A percentile compares a stretch with the other conserved stretches of the same genome.
These are phyloP conservation scores for Patiria pectinifera DNA, from an alignment of 53 echinoderm and acorn worm species.

Conservation along the genomic window DNA sequence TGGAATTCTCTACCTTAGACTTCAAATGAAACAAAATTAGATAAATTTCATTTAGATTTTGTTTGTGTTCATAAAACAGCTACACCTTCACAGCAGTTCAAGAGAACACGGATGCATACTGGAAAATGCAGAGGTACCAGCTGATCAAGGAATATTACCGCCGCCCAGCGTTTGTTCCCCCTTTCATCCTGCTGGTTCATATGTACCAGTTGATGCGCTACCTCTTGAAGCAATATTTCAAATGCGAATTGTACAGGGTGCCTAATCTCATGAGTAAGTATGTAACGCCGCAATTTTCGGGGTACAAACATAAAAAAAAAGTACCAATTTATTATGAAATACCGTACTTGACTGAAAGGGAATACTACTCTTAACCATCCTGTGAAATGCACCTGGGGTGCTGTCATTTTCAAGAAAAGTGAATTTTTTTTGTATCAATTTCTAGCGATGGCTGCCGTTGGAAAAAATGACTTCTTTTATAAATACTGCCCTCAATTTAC, in stretches of 20 bases:
- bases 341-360: not conserved
- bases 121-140: slow-evolving; percentile 82
- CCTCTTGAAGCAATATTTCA: not conserved
- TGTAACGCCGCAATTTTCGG: too few relatives aligned
- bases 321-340: not conserved
- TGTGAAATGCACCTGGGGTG: too few relatives aligned
- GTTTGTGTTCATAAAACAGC: slow-evolving; percentile 30
- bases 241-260: not conserved
- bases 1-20: too few relatives aligned
- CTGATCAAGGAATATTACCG: slow-evolving; percentile 79
- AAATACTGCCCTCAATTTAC: too few relatives aligned
- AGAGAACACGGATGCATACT: slow-evolving; percentile 83
- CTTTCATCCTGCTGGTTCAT: slow-evolving; percentile 84
- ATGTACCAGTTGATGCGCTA: slow-evolving; percentile 27
- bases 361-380: too few relatives aligned
- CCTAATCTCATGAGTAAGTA: slow-evolving; percentile 27
- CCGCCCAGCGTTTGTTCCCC: slow-evolving; percentile 74
- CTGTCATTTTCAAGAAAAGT: too few relatives aligned
- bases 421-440: too few relatives aligned
- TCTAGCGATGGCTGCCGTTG: too few relatives aligned
- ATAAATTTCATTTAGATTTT: not conserved
- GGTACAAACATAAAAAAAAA: too few relatives aligned
- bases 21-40: too few relatives aligned
- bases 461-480: too few relatives aligned
- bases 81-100: slow-evolving; percentile 81